phyloP scores from a whole-genome alignment of 2,797 vertebrate species.

The Vultur gryphus region DNA sequence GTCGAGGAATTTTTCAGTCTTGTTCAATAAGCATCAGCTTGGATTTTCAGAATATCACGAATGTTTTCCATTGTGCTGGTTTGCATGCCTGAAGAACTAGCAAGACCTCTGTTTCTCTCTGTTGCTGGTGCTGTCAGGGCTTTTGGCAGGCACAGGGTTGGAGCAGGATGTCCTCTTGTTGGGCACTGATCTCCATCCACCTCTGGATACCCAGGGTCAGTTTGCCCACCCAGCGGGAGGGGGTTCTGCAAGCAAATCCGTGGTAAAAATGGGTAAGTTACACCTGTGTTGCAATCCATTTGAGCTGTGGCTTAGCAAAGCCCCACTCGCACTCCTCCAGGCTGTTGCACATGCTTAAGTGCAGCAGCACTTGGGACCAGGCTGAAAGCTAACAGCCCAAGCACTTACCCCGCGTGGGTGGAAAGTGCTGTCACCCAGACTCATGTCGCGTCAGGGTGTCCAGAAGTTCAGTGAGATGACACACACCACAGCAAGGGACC shows the following conservation, averaged over 20 bases:
- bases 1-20: neutral
- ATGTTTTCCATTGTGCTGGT: neutral
- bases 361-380: neutral
- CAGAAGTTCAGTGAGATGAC: neutral
- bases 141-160: neutral
- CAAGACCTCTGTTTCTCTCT: neutral
- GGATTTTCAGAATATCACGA: neutral
- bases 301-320: neutral
- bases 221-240: accelerated
- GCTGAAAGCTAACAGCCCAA: neutral
- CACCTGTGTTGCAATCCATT: neutral
- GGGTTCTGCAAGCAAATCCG: neutral
- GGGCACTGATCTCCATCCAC: neutral
- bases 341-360: neutral
- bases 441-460: accelerated
- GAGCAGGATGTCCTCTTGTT: neutral
- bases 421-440: neutral
- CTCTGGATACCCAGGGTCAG: accelerated
- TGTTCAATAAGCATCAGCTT: neutral
- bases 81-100: neutral
- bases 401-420: accelerated
- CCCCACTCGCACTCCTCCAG: accelerated
- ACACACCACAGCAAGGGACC: neutral
- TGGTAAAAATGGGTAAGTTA: neutral
- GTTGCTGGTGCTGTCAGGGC: neutral